phyloP scores from a whole-genome alignment of 2,113 vertebrate genomes.

The Strix aluco region DNA sequence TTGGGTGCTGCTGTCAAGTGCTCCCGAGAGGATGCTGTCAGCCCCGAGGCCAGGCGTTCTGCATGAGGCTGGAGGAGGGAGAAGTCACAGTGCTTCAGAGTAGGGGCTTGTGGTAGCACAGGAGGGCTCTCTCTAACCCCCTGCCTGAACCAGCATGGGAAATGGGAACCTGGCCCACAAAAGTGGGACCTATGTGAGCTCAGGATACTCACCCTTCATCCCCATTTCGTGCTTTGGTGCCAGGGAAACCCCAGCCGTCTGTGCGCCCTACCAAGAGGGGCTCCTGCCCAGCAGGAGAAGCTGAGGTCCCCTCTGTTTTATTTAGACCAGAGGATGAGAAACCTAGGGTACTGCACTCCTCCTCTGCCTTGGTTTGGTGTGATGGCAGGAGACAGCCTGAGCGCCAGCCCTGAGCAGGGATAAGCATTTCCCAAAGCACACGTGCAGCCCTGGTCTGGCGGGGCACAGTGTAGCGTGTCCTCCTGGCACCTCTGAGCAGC shows the following conservation, averaged over 20 bases:
- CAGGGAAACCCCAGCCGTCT: background rate
- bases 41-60: background rate
- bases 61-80: background rate
- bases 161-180: background rate
- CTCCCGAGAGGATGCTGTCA: background rate
- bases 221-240: background rate
- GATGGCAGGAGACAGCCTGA: background rate
- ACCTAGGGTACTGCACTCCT: background rate
- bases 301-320: background rate
- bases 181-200: background rate
- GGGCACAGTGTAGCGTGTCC: background rate
- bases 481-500: background rate
- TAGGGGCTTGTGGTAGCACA: background rate
- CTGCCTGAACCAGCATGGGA: background rate
- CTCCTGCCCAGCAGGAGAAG: background rate
- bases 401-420: fast-evolving
- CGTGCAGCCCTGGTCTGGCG: background rate
- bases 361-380: background rate
- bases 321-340: background rate
- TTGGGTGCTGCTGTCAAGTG: background rate
- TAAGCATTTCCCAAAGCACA: background rate
- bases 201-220: background rate
- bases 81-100: fast-evolving
- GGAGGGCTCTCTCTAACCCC: background rate
- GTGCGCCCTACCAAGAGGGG: fast-evolving